Conservation (phyloP, 2,888 invertebrate genomes). For the Drosophila basisetae region DNA sequence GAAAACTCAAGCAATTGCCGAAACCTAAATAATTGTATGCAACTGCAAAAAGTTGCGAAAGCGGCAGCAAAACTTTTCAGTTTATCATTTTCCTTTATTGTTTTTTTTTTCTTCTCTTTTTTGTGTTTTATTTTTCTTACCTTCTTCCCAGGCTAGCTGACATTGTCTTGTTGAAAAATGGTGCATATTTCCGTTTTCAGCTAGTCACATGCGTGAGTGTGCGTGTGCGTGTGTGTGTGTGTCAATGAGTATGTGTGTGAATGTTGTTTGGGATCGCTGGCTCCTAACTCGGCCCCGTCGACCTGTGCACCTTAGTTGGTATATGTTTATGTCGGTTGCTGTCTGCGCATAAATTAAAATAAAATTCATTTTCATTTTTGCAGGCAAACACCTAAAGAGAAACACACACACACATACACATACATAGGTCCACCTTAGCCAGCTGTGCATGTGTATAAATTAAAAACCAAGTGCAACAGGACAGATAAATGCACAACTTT, state of each 20-base stretch:
- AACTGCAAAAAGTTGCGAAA: slow-evolving; percentile 65
- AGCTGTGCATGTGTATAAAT: slow-evolving; percentile 41
- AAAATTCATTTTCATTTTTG: slow-evolving; percentile 56
- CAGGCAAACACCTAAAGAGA: slow-evolving; percentile 32
- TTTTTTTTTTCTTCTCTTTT: slow-evolving; percentile 5
- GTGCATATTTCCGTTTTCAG: slow-evolving; percentile 79
- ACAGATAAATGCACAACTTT: slow-evolving; percentile 62
- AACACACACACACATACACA: slow-evolving; percentile 6
- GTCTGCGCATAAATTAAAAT: slow-evolving; percentile 77
- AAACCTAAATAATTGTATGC: slow-evolving; percentile 72
- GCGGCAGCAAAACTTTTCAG: slow-evolving; percentile 56
- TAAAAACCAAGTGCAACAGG: slow-evolving; percentile 54
- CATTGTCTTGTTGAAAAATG: slow-evolving; percentile 80
- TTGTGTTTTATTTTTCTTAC: slow-evolving; percentile 11
- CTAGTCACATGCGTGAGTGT: slow-evolving; percentile 30
- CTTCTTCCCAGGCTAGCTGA: slow-evolving; percentile 55
- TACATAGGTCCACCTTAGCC: neutral
- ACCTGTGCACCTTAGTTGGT: slow-evolving; percentile 62
- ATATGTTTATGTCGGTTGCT: slow-evolving; percentile 26
- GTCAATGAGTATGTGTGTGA: slow-evolving; percentile 36
- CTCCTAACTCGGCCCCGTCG: slow-evolving; percentile 21
- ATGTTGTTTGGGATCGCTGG: slow-evolving; percentile 23
- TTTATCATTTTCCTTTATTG: slow-evolving; percentile 54
- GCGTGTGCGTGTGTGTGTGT: slow-evolving; percentile 19
- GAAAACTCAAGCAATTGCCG: slow-evolving; percentile 68